Evolutionary conservation across 1,140 invertebrate species (phyloP).

Genomic region (Hyposmocoma kahamanoa): DNA sequence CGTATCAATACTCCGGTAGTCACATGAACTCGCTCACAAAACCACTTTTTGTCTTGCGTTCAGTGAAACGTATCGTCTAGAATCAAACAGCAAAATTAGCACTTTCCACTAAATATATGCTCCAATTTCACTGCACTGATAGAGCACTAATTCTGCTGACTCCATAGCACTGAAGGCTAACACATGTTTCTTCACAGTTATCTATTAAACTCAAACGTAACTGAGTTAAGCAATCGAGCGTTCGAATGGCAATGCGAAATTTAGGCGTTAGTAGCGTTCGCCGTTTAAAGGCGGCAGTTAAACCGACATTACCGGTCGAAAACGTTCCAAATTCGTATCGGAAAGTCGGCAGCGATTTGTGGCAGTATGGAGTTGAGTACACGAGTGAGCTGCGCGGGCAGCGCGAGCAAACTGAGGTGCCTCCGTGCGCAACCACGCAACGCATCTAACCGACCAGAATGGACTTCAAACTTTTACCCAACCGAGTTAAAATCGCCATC

Average conservation of each 20-base stretch:
- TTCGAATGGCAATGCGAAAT: constrained; percentile 59
- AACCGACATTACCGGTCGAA: constrained; percentile 59
- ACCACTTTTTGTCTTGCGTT: constrained; percentile 46
- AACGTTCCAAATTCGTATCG: constrained; percentile 62
- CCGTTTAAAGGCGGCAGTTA: constrained; percentile 51
- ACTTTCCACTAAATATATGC: constrained; percentile 54
- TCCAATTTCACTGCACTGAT: constrained; percentile 49
- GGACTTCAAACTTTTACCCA: constrained; percentile 67
- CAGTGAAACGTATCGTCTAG: constrained; percentile 43
- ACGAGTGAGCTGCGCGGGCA: constrained; percentile 64
- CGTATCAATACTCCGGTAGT: constrained; percentile 38
- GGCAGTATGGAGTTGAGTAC: constrained; percentile 22
- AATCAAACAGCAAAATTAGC: constrained; percentile 43
- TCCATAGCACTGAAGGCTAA: constrained; percentile 52
- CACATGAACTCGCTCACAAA: constrained; percentile 44
- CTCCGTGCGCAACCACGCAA: constrained; percentile 48
- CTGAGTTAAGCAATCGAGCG: constrained; percentile 54
- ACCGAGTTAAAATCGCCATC: constrained; percentile 34
- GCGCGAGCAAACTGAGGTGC: constrained; percentile 67
- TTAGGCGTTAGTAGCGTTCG: constrained; percentile 36
- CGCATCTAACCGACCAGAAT: constrained; percentile 49
- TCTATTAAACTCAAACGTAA: constrained; percentile 58
- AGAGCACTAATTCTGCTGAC: constrained; percentile 50
- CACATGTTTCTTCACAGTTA: constrained; percentile 66
- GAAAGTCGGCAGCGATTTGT: constrained; percentile 28